Conservation (phyloP, 2,113 vertebrate species). For the Pan troglodytes region NHGRI_mPanTro3-v2.1_pri NC_072398.2:2727001-2727500, state of each 20-base stretch:
- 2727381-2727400: not conserved
- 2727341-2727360: not conserved
- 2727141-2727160: not conserved
- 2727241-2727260: not conserved
- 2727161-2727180: not conserved
- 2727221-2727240: not conserved
- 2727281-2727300: conserved; percentile 18
- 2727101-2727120: not conserved
- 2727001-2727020: conserved; percentile 8
- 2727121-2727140: not conserved
- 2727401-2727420: not conserved
- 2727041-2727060: not conserved
- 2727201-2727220: not conserved
- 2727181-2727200: not conserved
- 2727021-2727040: not conserved
- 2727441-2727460: not conserved
- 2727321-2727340: not conserved
- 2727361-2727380: not conserved
- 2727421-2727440: not conserved
- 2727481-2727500: too few species aligned
- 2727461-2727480: not conserved
- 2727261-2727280: not conserved
- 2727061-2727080: not conserved
- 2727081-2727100: not conserved
- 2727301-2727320: not conserved